Base-by-base conservation (phyloP, 92 coral and sea anemone species). In the Palythoa grandis region DNA sequence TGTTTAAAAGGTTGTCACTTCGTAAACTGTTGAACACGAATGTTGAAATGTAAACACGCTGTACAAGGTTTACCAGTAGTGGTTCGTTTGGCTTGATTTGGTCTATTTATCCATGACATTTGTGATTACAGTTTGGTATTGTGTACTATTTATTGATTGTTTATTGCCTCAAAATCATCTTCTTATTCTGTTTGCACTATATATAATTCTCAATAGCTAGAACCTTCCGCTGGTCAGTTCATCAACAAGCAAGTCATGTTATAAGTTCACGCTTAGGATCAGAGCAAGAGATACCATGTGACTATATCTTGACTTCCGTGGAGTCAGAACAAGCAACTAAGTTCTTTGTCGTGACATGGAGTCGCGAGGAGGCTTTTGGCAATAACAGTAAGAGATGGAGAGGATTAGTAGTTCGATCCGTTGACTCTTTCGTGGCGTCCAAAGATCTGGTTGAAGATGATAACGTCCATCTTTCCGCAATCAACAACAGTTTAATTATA, bases 341-440 rank as follows among this genome's bases (percentile, higher is more conserved):
- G 10, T 89, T 89, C 16, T 22, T 70, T 72, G 70, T 85, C 40
- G 65, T 89, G 38, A 82, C 77, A 19, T 89, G 92, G 92, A 89
- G 82, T 73, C 87, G 79, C 57, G 92, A 89, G 53, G 78, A 14
- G 10, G 47, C 76, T 39, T 68, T 68, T 17, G 92, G 83, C 47
- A 85, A 88, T 50, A 39, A 79, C n/a, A 25, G 39, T 25, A 69
- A 69, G 74, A 78, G 29, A 20, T 89, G 89, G 92, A 70, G 53
- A 12, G 92, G 88, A 24, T 0, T 89, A 35, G 82, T 86, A 66
- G 67, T 70, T 5, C 68, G 50, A 29, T 84, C 92, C 12, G 65
- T 77, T 69, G 74, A 78, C 52, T 43, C 83, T n/a, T 84, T 80
- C 50, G 63, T 74, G 66, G 82, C 86, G 37, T 58, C 69, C 70